Conservation (phyloP, 2,113 vertebrate genomes). For the Shinisaurus crocodilurus region DNA sequence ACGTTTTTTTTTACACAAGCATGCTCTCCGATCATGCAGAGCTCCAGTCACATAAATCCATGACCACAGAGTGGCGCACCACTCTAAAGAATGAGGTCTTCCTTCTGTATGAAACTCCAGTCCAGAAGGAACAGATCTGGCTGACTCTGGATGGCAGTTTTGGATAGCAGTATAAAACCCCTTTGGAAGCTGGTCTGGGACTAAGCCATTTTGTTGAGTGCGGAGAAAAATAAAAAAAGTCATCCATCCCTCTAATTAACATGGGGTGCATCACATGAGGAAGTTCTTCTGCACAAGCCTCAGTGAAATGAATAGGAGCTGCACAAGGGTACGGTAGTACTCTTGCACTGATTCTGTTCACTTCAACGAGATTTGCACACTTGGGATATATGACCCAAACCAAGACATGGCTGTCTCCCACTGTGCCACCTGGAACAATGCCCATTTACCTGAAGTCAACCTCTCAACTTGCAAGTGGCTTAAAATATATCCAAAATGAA, state of each 20-base stretch:
- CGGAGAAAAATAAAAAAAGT: background rate
- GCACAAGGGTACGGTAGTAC: background rate
- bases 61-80: slow-evolving; percentile 55
- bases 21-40: background rate
- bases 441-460: background rate
- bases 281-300: background rate
- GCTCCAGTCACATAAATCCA: background rate
- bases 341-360: background rate
- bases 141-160: background rate
- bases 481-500: no score
- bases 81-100: slow-evolving; percentile 29
- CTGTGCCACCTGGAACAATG: background rate
- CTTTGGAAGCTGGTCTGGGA: background rate
- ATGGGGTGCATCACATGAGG: background rate
- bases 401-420: background rate
- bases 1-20: no score
- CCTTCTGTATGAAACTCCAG: background rate
- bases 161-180: background rate
- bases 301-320: background rate
- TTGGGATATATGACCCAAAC: no score
- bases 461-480: background rate
- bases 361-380: background rate
- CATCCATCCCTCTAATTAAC: background rate
- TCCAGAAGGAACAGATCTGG: background rate
- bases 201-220: background rate